Evolutionary conservation across 2,888 invertebrate species (phyloP), one percentile per base, ranked within the genome.

Genomic region (Drosophila setosimentum): DNA sequence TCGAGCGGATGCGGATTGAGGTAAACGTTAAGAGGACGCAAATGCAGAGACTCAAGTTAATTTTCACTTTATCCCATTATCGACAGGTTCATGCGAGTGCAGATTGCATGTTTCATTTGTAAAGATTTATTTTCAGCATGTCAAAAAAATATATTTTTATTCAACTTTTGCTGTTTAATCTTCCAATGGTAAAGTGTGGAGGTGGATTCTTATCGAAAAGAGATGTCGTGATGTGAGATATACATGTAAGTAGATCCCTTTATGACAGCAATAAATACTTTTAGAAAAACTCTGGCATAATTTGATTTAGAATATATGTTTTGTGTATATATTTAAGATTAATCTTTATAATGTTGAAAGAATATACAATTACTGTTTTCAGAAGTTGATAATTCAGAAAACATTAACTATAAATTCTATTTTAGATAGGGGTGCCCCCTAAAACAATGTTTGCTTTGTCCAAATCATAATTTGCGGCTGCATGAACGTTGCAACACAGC

Each of bases 401-500:
- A 16, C 8, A 24, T 8, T 8, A 24, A 16, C 21, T 45, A 8
- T 13, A 24, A 16, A 24, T 24, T 1, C 7, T 24, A 45, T 24
- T 8, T 16, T 21, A 42, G 21, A 21, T 42, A 11, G 4, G 40
- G 18, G 8, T 8, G 37, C 3, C 18, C 18, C 7, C 18, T 37
- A 3, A n/a, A n/a, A 2, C 40, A 21, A 42, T 42, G 21, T 21
- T 42, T 21, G 42, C 21, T 2, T 6, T 2, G 1, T 6, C 5
- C 21, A 24, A 24, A 54, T 73, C 73, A 51, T 24, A 32, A 48
- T 13, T 30, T 50, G 16, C 24, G 24, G 42, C 21, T 45, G 83
- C 72, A 82, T 82, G 57, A 83, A 74, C 87, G 21, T 37, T 42
- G 48, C 37, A 24, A 13, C 32, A 4, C 27, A 27, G 59, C 82